phyloP scores from a whole-genome alignment of 2,888 invertebrate species.

The Mesodorylaimus sp. region DNA sequence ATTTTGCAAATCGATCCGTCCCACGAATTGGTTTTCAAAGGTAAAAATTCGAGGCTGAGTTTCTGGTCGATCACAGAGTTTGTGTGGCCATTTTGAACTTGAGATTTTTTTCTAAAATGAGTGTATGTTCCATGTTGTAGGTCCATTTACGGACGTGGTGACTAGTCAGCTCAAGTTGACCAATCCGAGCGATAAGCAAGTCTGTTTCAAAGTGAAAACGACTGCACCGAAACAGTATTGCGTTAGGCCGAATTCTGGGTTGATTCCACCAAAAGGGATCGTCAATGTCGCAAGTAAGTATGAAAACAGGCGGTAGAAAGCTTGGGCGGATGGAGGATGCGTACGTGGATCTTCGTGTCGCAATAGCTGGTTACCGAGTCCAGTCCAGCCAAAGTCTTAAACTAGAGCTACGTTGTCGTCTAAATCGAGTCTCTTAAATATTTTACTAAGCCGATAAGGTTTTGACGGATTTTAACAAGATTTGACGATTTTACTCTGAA shows the following conservation, averaged over 20 bases:
- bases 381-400: too few species aligned
- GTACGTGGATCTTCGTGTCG: too few species aligned
- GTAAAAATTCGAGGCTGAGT: background rate
- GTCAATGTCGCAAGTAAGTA: slow-evolving; percentile 64
- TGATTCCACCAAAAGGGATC: slow-evolving; percentile 52
- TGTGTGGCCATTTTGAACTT: background rate
- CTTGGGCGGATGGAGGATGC: too few species aligned
- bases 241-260: slow-evolving; percentile 91
- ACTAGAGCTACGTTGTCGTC: too few species aligned
- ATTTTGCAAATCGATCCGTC: background rate
- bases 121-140: slow-evolving; percentile 35
- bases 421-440: too few species aligned
- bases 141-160: slow-evolving; percentile 62
- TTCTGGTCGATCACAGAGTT: background rate
- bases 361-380: too few species aligned
- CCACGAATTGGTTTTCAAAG: background rate
- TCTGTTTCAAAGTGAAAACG: slow-evolving; percentile 97
- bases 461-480: too few species aligned
- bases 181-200: slow-evolving; percentile 65
- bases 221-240: slow-evolving; percentile 98
- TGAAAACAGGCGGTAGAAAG: too few species aligned
- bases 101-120: background rate
- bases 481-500: too few species aligned
- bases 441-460: too few species aligned
- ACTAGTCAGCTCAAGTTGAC: slow-evolving; percentile 70